Base-by-base conservation (phyloP, 2,888 invertebrate genomes). In the Oithona nana region DNA sequence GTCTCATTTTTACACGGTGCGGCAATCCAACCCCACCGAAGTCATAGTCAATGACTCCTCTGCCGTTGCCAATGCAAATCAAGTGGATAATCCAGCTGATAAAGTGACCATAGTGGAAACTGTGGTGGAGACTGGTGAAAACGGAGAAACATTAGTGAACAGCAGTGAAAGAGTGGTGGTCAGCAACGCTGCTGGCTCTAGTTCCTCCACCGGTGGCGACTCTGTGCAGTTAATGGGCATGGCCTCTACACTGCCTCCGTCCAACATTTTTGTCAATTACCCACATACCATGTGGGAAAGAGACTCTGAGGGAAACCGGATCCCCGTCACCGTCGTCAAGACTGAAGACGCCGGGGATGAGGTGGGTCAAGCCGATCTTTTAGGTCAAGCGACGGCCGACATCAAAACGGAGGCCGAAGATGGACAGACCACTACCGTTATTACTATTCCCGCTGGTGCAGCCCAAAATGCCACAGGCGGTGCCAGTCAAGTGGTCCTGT, bases 271-370 rank as follows among this genome's bases (percentile, higher is more conserved):
- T 20, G 52, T 61, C n/a, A 51, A 61, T 30, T 61, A 61, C 31
- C 61, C 61, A 6, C 61, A 61, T 30, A 61, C 61, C 28, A 61
- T 52, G 61, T 61, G 61, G 61, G 61, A 61, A 28, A 52, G 30
- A 30, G 61, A 61, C 28, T 20, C 51, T 11, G 61, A 61, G 1
- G 54, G 54, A 30, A 61, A 52, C 39, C 30, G 31, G 4, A 22
- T 59, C 11, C 59, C 39, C 11, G 28, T 56, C 26, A 26, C 28
- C 4, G 49, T 59, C 48, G 30, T 28, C 57, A 31, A 57, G 20
- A 13, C 28, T 13, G 57, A 31, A 29, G 59, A 30, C 22, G 39
- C 8, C 2, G n/a, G 24, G 3, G 28, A 13, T 11, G 20, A 51
- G 20, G 29, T 31, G 16, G 49, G 28, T 8, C 31, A 31, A 16